Evolutionary conservation across 2,888 invertebrate genomes (phyloP).

Genomic region (Anaspis maculata): DNA sequence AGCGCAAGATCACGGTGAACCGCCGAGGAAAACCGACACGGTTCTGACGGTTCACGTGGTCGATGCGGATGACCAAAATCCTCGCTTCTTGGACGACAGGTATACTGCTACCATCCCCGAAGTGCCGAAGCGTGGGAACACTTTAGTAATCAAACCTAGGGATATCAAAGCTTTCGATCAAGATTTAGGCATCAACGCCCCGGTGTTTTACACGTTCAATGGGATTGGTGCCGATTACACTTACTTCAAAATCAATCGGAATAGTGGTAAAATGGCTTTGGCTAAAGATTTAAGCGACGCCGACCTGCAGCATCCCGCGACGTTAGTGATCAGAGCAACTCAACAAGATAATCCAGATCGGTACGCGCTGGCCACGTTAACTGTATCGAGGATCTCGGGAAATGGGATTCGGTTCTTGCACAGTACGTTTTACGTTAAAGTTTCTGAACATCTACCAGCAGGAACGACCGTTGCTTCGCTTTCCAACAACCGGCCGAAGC

Average conservation of each 20-base stretch:
- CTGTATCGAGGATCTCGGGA: conserved; percentile 47
- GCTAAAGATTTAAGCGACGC: conserved; percentile 53
- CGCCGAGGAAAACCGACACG: conserved; percentile 69
- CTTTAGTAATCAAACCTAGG: conserved; percentile 60
- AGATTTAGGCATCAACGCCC: conserved; percentile 68
- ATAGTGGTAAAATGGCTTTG: conserved; percentile 54
- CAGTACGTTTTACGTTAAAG: conserved; percentile 59
- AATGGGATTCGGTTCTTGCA: conserved; percentile 56
- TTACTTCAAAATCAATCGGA: conserved; percentile 55
- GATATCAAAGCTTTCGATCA: conserved; percentile 74
- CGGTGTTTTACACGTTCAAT: conserved; percentile 61
- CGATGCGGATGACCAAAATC: conserved; percentile 90
- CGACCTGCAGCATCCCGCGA: conserved; percentile 61
- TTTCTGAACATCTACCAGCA: conserved; percentile 68
- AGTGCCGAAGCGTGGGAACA: conserved; percentile 53
- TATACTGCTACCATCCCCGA: conserved; percentile 57
- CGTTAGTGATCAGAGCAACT: conserved; percentile 68
- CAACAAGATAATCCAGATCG: conserved; percentile 72
- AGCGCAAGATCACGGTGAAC: conserved; percentile 74
- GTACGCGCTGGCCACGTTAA: conserved; percentile 76
- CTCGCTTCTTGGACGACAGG: conserved; percentile 67
- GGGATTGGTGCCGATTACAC: conserved; percentile 54
- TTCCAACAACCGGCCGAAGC: conserved; percentile 56
- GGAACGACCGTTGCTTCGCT: conserved; percentile 66
- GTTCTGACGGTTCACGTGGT: conserved; percentile 67